phyloP scores from a whole-genome alignment of 2,888 invertebrate genomes.

The Pandemis heparana region DNA sequence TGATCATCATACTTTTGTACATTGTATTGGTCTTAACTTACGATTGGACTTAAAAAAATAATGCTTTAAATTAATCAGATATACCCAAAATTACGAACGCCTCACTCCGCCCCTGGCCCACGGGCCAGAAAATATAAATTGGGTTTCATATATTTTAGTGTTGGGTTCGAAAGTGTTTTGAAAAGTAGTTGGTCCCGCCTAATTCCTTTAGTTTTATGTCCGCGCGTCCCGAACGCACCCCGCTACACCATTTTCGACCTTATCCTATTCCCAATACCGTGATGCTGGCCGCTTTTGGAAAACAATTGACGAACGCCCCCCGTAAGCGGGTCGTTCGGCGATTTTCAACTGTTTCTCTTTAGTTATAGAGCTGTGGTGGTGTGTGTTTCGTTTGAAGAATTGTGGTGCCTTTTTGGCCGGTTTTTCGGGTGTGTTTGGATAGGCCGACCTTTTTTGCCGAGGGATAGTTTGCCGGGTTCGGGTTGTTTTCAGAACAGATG shows the following conservation, averaged over 20 bases:
- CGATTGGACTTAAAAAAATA: too few species aligned
- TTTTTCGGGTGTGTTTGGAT: conserved; percentile 86
- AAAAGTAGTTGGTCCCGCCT: conserved; percentile 82
- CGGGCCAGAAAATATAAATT: conserved; percentile 81
- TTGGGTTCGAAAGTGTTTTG: conserved; percentile 79
- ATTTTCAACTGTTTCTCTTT: neutral
- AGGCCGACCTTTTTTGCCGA: conserved; percentile 83
- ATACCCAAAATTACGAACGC: neutral
- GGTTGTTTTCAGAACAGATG: conserved; percentile 56
- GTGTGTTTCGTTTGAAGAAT: conserved; percentile 24
- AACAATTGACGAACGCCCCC: neutral
- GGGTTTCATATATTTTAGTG: conserved; percentile 82
- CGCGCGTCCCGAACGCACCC: neutral
- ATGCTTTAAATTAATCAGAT: too few species aligned
- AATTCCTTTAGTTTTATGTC: conserved; percentile 84
- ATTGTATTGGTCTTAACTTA: too few species aligned
- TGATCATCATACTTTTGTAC: too few species aligned
- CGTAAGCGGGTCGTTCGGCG: neutral
- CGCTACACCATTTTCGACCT: neutral
- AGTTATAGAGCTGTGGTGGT: conserved; percentile 3
- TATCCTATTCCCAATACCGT: neutral
- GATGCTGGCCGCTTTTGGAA: neutral
- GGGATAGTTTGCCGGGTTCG: conserved; percentile 56
- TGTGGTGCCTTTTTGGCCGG: conserved; percentile 78
- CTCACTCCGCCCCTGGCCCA: conserved; percentile 57